Base-by-base conservation (phyloP, 1,140 invertebrate species). In the Augochlora pura region DNA sequence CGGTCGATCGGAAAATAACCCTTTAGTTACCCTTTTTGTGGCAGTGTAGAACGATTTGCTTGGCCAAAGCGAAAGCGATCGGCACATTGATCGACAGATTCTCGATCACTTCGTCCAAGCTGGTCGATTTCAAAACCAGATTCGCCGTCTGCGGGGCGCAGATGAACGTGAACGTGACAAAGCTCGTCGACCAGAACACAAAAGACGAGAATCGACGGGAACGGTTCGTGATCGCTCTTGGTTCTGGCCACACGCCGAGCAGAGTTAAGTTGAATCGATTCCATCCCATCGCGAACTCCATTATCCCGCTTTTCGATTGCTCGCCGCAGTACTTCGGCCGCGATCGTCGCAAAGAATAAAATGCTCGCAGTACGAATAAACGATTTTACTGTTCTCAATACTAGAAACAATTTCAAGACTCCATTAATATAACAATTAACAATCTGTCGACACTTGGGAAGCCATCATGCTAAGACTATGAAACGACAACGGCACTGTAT, bases 51-150 rank as follows among this genome's bases (percentile, higher is more conserved):
- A 70, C 59, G 0, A 68, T 54, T 3, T 80, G 81, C 14, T 82
- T 82, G 12, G 32, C 2, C 59, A 80, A 4, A 0, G 81, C 77
- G 8, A 80, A 82, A 16, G 0, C 38, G 14, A 74, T 75, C 8
- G 81, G 81, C 23, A 82, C 46, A 27, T 82, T 82, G 32, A 80
- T 64, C 14, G 81, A 80, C n/a, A 83, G 27, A 23, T 83, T 83
- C 16, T 80, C 71, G 4, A 80, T 71, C 9, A 60, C 46, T 12
- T 80, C 71, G 27, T 75, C 60, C n/a, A 71, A 14, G 18, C 0
- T 72, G 0, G 23, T 71, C 3, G 65, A 80, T 46, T 60, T 67
- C 7, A 80, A 0, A 27, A 83, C 3, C 18, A 83, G 1, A 71
- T 75, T 21, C 16, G 60, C 72, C 0, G 52, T 71, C n/a, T 80